Evolutionary conservation across 2,797 vertebrate species (phyloP), one percentile per base, ranked within the genome.

Genomic region (Margarornis squamiger): DNA sequence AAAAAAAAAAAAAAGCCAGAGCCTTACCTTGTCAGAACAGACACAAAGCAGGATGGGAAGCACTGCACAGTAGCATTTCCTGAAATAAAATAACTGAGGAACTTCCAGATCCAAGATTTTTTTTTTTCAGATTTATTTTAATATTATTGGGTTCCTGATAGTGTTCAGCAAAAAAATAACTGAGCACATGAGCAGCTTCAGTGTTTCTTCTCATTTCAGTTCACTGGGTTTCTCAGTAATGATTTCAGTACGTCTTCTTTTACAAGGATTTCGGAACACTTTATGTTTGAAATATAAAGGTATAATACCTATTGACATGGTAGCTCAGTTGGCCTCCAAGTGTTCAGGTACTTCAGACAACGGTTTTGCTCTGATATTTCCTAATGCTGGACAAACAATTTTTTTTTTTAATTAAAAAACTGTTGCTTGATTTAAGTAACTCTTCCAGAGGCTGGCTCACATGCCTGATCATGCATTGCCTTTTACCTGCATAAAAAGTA

Each of bases 11-110:
- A 72, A 65, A 39, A 39, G 1, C 7, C 48, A 68, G 26, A 92
- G 41, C 32, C 22, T 67, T 72, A 54, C 82, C 19, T 80, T 91
- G 49, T 77, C 89, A 62, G 51, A 67, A 6, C 16, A 70, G 55
- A 70, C 72, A 54, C 22, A 67, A 67, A 92, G 39, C 46, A 93
- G 81, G 41, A 68, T 43, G 49, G 63, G 66, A 90, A 93, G 57
- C 43, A 48, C 11, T 55, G n/a, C 54, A 72, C 12, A 14, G 54
- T 20, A 57, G 10, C 43, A 39, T 85, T 91, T 88, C 68, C 51
- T 0, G 0, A 59, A 85, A 88, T 58, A 72, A 95, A 95, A 41
- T 29, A 73, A 48, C 38, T 39, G 5, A 78, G 14, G 48, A 52
- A 55, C 17, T 92, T 90, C 48, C 4, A 0, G n/a, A 45, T 85